Evolutionary conservation across 37 sponge, comb jelly and placozoan genomes (phyloP), one percentile per base, ranked within the genome.

Genomic region (Beroe ovata): DNA sequence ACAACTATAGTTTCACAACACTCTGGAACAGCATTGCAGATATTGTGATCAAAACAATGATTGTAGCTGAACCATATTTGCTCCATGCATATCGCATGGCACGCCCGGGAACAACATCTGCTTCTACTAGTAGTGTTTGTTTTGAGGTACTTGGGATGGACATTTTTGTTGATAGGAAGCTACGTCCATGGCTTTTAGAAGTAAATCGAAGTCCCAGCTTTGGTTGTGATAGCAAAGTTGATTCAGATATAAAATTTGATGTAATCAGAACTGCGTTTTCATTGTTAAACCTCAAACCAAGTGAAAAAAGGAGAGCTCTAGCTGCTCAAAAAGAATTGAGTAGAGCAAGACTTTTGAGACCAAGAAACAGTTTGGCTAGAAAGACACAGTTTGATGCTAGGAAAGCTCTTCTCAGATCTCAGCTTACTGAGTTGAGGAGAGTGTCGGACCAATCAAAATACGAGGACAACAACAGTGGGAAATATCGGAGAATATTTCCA

Each of bases 91-190:
- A 94, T 64, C 88, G 72, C 14, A 93, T 92, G 37, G 93, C 93
- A 60, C 89, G 96, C 1, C 94, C 94, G 16, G 93, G 93, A n/a
- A 37, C 88, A 37, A 90, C 91, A 16, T 64, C 89, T 33, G 64
- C 69, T 0, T 3, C 26, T 6, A 18, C 69, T 11, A 64, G 58
- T 18, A 89, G 94, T 72, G 92, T 92, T 42, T 94, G 91, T 58
- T 95, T 95, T 91, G 96, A 95, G 60, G 77, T 95, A 60, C 92
- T 95, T 8, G 96, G 96, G 28, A 94, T 95, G 91, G 96, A 95
- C 66, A 91, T 95, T 59, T 81, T 95, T 29, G 60, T 95, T 6
- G 96, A 95, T 60, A 29, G 90, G 8, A 89, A 60, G 34, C 89
- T 94, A 14, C 90, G 92, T 32, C 94, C 96, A 59, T 95, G 94